These are phyloP conservation scores for Lepisosteus oculatus DNA, from an alignment of 2,113 vertebrate species.

Conservation along the genomic window DNA sequence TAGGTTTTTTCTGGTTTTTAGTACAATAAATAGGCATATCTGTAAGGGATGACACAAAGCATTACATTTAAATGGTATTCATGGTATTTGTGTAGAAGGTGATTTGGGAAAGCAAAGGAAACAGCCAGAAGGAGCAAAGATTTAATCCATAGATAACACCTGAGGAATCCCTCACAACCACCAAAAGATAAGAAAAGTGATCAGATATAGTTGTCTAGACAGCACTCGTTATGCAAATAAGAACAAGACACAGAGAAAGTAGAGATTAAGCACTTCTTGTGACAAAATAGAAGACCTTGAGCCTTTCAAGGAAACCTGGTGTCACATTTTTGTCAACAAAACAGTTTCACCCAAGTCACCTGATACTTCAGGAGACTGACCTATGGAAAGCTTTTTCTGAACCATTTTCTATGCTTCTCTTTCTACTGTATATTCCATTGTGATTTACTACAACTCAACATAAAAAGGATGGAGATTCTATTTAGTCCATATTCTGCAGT, in stretches of 20 bases:
- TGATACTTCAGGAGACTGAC: too few relatives aligned
- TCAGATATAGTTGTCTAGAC: conserved; percentile 54
- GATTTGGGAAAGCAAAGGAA: neutral
- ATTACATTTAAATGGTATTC: conserved; percentile 31
- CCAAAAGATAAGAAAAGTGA: conserved; percentile 49
- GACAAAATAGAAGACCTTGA: conserved; percentile 43
- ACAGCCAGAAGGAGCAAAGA: conserved; percentile 43
- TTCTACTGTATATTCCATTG: too few relatives aligned
- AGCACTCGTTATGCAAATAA: conserved; percentile 47
- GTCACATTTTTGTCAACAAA: neutral
- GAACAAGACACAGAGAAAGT: conserved; percentile 65
- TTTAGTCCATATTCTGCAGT: too few relatives aligned
- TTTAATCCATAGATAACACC: conserved; percentile 56
- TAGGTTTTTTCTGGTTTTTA: too few relatives aligned
- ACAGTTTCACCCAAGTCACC: too few relatives aligned
- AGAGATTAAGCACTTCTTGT: conserved; percentile 59
- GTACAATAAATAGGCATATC: too few relatives aligned
- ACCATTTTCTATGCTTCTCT: too few relatives aligned
- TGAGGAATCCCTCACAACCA: conserved; percentile 48
- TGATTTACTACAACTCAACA: too few relatives aligned
- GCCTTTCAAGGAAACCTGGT: conserved; percentile 29
- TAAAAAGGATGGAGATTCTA: too few relatives aligned
- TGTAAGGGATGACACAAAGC: conserved; percentile 17
- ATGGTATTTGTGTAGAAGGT: neutral
- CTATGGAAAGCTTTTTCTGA: too few relatives aligned